phyloP scores from a whole-genome alignment of 2,797 vertebrate genomes.

The Eulemur rubriventer region DNA sequence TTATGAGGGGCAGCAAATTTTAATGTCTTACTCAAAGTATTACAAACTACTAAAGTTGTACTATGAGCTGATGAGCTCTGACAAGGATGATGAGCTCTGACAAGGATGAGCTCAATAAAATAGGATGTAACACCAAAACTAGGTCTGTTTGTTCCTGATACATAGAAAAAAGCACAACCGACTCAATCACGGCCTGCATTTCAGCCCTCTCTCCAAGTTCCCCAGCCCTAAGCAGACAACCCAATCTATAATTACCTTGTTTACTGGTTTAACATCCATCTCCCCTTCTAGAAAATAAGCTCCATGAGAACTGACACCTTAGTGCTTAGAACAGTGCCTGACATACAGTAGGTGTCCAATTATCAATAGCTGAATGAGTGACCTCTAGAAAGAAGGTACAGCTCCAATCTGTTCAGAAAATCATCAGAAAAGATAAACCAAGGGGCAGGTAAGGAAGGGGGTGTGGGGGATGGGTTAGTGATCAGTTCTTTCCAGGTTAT shows the following conservation, averaged over 20 bases:
- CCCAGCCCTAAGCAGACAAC: not conserved
- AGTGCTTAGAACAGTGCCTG: not conserved
- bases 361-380: not conserved
- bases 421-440: not conserved
- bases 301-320: not conserved
- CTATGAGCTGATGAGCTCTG: not conserved
- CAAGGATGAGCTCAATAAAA: not conserved
- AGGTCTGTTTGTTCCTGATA: not conserved
- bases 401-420: not conserved
- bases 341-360: not conserved
- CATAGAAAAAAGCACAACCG: not conserved
- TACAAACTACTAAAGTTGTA: not conserved
- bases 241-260: not conserved
- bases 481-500: conserved; percentile 9
- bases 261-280: not conserved
- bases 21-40: not conserved
- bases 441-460: no score
- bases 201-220: not conserved
- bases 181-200: not conserved
- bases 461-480: no score
- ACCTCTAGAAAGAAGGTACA: not conserved
- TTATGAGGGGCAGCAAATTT: not conserved
- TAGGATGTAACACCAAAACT: not conserved
- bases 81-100: not conserved
- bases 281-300: conserved; percentile 4